A percentile compares a stretch with the other conserved stretches of the same genome.
phyloP scores from a whole-genome alignment of 2,888 invertebrate genomes.

The Fragum whitleyi region DNA sequence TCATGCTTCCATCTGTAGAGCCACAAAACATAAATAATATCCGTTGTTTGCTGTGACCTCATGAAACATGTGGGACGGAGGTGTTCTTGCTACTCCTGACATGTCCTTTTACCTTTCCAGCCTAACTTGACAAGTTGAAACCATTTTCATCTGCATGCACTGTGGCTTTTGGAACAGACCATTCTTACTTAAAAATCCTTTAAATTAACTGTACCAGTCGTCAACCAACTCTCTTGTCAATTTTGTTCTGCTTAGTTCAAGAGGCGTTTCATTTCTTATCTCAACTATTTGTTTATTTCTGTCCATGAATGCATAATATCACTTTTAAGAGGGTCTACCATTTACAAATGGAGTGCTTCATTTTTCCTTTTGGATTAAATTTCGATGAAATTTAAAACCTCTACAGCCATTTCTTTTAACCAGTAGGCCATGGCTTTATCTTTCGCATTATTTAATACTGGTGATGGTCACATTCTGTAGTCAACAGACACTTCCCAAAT shows the following conservation, averaged over 20 bases:
- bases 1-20: slow-evolving; percentile 50
- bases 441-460: slow-evolving; percentile 43
- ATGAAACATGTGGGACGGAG: slow-evolving; percentile 50
- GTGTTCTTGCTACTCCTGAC: slow-evolving; percentile 19
- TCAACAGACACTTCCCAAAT: slow-evolving; percentile 51
- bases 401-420: slow-evolving; percentile 53
- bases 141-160: slow-evolving; percentile 44
- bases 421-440: slow-evolving; percentile 57
- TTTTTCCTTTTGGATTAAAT: slow-evolving; percentile 43
- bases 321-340: slow-evolving; percentile 32
- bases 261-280: slow-evolving; percentile 33
- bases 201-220: slow-evolving; percentile 37
- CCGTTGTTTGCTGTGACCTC: slow-evolving; percentile 39
- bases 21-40: slow-evolving; percentile 58
- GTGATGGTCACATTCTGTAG: slow-evolving; percentile 45
- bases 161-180: slow-evolving; percentile 36
- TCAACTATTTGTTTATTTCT: slow-evolving; percentile 47
- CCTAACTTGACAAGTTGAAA: slow-evolving; percentile 41
- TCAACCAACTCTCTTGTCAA: slow-evolving; percentile 27
- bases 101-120: slow-evolving; percentile 45
- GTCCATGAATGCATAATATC: slow-evolving; percentile 47
- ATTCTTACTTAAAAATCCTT: slow-evolving; percentile 22
- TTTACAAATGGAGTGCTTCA: slow-evolving; percentile 30
- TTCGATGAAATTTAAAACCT: slow-evolving; percentile 55
- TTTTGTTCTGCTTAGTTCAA: slow-evolving; percentile 43